phyloP scores from a whole-genome alignment of 1,140 invertebrate species.

The Micrasema longulum region DNA sequence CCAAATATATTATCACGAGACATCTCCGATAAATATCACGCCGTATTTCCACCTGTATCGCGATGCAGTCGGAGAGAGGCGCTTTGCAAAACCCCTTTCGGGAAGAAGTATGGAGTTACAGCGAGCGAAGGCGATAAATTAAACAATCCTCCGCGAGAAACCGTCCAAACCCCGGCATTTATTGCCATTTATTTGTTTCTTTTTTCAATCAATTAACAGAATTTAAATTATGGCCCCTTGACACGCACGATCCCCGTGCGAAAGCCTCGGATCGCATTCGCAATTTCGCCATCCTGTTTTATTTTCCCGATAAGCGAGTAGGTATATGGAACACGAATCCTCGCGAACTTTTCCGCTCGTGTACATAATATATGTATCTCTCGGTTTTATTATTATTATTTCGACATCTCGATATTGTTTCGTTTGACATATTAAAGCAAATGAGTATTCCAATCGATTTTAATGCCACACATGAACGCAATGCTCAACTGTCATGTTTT shows the following conservation, averaged over 20 bases:
- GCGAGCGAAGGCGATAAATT: slow-evolving; percentile 14
- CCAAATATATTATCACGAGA: neutral
- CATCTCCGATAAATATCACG: neutral
- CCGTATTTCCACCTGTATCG: slow-evolving; percentile 11
- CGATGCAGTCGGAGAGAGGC: slow-evolving; percentile 1
- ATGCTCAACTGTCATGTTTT: too few relatives aligned
- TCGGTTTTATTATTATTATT: too few relatives aligned
- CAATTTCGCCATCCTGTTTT: neutral
- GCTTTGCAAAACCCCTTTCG: neutral
- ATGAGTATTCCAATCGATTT: too few relatives aligned
- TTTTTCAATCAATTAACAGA: slow-evolving; percentile 30
- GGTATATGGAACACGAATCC: too few relatives aligned
- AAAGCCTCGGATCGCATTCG: slow-evolving; percentile 8
- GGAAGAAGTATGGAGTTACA: slow-evolving; percentile 17
- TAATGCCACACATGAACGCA: too few relatives aligned
- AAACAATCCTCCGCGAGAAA: slow-evolving; percentile 17
- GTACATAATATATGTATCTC: too few relatives aligned
- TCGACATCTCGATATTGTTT: too few relatives aligned
- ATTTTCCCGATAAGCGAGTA: neutral
- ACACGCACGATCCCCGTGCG: slow-evolving; percentile 23
- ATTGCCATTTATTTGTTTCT: slow-evolving; percentile 17
- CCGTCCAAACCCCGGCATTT: neutral
- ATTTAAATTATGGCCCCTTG: slow-evolving; percentile 25
- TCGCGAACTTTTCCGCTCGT: too few relatives aligned
- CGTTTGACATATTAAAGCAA: too few relatives aligned